These are phyloP conservation scores for Dendrolimus punctatus DNA, from an alignment of 1,140 invertebrate species.

Conservation along the genomic window DNA sequence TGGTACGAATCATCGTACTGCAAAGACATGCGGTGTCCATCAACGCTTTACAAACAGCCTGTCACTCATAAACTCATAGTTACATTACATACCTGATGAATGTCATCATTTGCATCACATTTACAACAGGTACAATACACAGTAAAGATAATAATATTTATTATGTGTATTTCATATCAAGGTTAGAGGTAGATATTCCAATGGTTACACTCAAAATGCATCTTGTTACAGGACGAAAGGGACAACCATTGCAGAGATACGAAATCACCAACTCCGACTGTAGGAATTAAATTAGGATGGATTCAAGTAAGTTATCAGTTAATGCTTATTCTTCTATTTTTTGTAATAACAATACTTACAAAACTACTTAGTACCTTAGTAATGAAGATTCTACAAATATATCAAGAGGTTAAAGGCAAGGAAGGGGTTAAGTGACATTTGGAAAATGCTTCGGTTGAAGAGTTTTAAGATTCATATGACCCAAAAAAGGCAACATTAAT, in stretches of 20 bases:
- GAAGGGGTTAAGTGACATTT: too few species aligned
- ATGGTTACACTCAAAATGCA: too few species aligned
- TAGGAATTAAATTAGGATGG: slow-evolving; percentile 87
- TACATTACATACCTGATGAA: slow-evolving; percentile 4
- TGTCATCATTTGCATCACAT: slow-evolving; percentile 10
- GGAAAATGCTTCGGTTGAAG: too few species aligned
- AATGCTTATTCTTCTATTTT: too few species aligned
- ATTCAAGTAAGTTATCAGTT: slow-evolving; percentile 69
- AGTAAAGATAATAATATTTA: slow-evolving; percentile 9
- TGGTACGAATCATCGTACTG: slow-evolving; percentile 3
- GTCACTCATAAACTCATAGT: slow-evolving; percentile 11
- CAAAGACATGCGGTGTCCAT: slow-evolving; percentile 25
- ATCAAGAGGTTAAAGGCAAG: too few species aligned
- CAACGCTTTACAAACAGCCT: slow-evolving; percentile 16
- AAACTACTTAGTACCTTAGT: too few species aligned
- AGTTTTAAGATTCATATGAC: too few species aligned
- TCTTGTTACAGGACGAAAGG: slow-evolving; percentile 45
- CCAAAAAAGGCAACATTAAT: too few species aligned
- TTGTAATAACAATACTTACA: too few species aligned
- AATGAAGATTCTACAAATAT: too few species aligned
- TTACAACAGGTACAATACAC: not conserved
- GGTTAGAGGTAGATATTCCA: not conserved
- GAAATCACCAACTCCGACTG: slow-evolving; percentile 58
- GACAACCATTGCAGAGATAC: slow-evolving; percentile 50
- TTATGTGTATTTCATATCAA: slow-evolving; percentile 10